Conservation (phyloP, 1,140 invertebrate genomes). For the Drosophila ercepeae region DNA sequence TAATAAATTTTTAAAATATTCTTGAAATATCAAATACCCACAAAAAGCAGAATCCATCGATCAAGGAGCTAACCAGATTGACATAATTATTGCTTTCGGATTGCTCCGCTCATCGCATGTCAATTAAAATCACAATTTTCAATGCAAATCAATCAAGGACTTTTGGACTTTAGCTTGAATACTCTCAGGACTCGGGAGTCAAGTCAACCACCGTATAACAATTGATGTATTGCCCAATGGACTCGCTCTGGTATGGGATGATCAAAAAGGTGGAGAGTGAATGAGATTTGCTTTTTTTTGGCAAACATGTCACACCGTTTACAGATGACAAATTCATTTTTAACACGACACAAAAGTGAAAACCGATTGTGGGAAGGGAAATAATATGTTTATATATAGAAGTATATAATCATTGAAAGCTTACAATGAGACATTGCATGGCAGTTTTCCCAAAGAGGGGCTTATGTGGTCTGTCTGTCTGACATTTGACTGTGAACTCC, state of each 20-base stretch:
- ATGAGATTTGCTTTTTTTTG: constrained; percentile 49
- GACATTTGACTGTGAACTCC: constrained; percentile 43
- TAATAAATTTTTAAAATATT: not conserved
- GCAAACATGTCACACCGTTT: constrained; percentile 81
- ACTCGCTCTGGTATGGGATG: constrained; percentile 16
- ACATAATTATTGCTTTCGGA: constrained; percentile 72
- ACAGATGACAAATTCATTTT: constrained; percentile 83
- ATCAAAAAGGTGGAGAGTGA: constrained; percentile 33
- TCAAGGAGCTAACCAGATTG: constrained; percentile 50
- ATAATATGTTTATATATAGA: constrained; percentile 14
- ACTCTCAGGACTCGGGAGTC: not conserved
- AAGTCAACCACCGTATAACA: constrained; percentile 39
- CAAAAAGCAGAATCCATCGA: constrained; percentile 35
- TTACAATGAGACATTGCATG: constrained; percentile 69
- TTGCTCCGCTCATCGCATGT: constrained; percentile 47
- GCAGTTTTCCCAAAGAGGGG: constrained; percentile 48
- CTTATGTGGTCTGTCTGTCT: constrained; percentile 21
- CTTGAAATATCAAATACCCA: no score
- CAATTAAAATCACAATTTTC: constrained; percentile 67
- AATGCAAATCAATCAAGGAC: constrained; percentile 81
- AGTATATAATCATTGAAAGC: constrained; percentile 48
- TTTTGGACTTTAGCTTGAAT: constrained; percentile 26
- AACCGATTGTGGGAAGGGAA: constrained; percentile 30
- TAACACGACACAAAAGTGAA: constrained; percentile 72
- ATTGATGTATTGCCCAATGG: constrained; percentile 74